Evolutionary conservation across 2,113 vertebrate species (phyloP), one percentile per base, ranked within the genome.

Genomic region (Daphoenositta chrysoptera): DNA sequence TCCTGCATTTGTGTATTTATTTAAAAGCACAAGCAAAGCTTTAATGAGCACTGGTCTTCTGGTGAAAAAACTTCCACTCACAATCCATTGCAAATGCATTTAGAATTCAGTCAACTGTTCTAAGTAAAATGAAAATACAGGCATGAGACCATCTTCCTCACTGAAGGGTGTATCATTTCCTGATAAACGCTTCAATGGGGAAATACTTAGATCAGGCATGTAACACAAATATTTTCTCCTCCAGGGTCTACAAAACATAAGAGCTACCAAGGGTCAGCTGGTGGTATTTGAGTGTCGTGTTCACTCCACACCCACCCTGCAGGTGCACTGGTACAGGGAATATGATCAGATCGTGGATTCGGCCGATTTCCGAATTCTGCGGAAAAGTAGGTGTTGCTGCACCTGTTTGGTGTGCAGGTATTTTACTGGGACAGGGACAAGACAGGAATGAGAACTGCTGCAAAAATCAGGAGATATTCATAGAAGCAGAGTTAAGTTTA

Each of bases 291-390:
- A 99, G 94, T 99, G 99, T 39, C 97, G 97, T 22, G 84, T 99
- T 83, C 98, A 97, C 15, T 97, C 98, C 63, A 98, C 98, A 0
- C 97, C 98, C 10, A 97, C 98, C 30, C 92, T 98, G 73, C 98
- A 99, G 96, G 98, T 99, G 78, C 97, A 94, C 88, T 99, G 99
- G 99, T 98, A 98, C 97, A 96, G 98, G 94, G 98, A 99, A 8
- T 97, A 98, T 0, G 97, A 98, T 9, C 98, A 97, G 76, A 98
- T 98, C 22, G 61, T 93, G 47, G 98, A 99, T 77, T 99, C 99
- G 1, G 98, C 98, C 0, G 98, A 99, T 71, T 99, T 99, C 89
- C 97, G 97, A 71, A 98, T 99, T 78, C 98, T 99, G 39, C 97
- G 98, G 51, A 99, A 99, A 97, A 99, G 99, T 99, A 96, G 95